Evolutionary conservation across 2,888 invertebrate genomes (phyloP), one percentile per base, ranked within the genome.

Genomic region (Patella pellucida): DNA sequence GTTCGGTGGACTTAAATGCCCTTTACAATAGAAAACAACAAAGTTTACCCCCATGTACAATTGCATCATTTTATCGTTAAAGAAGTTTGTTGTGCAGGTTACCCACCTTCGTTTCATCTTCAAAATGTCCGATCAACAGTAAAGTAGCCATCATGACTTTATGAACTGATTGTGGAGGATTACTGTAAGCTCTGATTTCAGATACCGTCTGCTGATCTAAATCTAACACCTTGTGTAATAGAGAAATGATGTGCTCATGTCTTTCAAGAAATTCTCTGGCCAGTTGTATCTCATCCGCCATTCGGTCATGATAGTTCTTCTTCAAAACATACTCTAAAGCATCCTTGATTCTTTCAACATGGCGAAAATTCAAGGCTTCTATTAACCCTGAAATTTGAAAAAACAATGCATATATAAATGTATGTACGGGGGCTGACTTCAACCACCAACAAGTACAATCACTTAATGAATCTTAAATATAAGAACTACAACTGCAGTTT

Each of bases 151-250:
- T 84, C 89, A 90, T 89, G 52, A 89, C 87, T 3, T 75, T 81
- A 74, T 88, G 87, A 23, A 90, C 87, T 50, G 84, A 83, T 3
- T 79, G 77, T 14, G 85, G 86, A 4, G 90, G 89, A 27, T 85
- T 84, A 12, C 83, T 76, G 77, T 89, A 89, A 11, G 87, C 86
- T 12, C 86, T 79, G 72, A 90, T 88, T 77, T 90, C 90, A 0
- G 89, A 86, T 51, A 90, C 88, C 5, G 89, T 89, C 50, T 85
- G 82, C 79, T 90, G 88, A 74, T 88, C 86, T 76, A 90, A 76
- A 0, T 82, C 82, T 78, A 84, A 79, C 1, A 85, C 85, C 72
- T 82, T 83, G 71, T 86, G 85, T n/a, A 84, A 80, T 31, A 86
- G 80, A 71, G 81, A 77, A 68, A 83, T 81, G 9, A 86, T 78